Conservation (phyloP, 2,797 vertebrate genomes). For the Gouania willdenowi region DNA sequence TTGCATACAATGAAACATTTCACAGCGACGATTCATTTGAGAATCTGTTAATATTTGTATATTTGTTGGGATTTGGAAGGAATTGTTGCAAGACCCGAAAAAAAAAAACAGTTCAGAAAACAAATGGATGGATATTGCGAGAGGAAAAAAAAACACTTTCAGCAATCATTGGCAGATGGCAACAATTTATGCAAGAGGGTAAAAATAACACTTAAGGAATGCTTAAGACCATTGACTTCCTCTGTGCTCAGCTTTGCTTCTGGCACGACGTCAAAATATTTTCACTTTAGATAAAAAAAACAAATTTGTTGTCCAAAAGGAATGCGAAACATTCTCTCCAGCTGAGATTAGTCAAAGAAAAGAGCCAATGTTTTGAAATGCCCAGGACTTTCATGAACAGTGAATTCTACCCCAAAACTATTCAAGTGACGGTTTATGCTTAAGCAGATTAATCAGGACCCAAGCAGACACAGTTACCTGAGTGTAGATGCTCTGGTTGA, state of each 20-base stretch:
- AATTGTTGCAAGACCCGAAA: too few species aligned
- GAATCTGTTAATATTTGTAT: conserved; percentile 53
- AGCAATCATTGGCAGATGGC: conserved; percentile 47
- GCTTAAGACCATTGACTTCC: conserved; percentile 70
- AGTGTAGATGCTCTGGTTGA: conserved; percentile 82
- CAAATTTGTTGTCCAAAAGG: conserved; percentile 46
- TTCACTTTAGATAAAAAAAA: conserved; percentile 67
- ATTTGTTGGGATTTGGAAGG: too few species aligned
- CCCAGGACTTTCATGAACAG: conserved; percentile 9
- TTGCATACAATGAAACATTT: not conserved
- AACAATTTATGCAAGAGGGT: conserved; percentile 49
- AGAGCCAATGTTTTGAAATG: conserved; percentile 16
- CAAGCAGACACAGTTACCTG: conserved; percentile 71
- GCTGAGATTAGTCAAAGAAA: conserved; percentile 24
- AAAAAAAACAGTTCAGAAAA: too few species aligned
- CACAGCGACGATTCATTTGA: conserved; percentile 41
- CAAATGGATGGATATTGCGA: not conserved
- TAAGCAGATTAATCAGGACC: not conserved
- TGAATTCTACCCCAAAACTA: not conserved
- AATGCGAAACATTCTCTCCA: conserved; percentile 41
- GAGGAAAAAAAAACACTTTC: conserved; percentile 5
- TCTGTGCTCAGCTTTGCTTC: conserved; percentile 57
- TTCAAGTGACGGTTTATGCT: too few species aligned
- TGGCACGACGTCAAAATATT: conserved; percentile 60
- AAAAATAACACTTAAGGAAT: conserved; percentile 71